phyloP scores from a whole-genome alignment of 2,113 vertebrate species.

The Crotalus tigris region DNA sequence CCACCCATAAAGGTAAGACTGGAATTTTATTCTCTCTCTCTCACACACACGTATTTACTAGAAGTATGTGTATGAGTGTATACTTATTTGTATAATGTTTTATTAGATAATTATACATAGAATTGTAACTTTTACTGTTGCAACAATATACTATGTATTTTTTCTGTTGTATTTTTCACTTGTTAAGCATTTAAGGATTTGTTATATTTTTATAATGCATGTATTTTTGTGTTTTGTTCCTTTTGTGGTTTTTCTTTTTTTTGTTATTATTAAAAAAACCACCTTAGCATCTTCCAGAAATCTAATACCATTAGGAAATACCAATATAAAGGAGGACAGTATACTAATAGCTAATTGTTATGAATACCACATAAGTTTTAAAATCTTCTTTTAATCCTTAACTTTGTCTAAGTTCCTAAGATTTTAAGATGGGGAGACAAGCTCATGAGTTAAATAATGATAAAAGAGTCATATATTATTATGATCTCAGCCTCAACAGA shows the following conservation, averaged over 20 bases:
- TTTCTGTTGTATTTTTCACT: not conserved
- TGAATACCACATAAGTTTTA: not conserved
- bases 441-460: not conserved
- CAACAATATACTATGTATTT: not conserved
- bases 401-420: not conserved
- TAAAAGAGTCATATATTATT: not conserved
- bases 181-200: not conserved
- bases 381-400: not conserved
- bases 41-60: not conserved
- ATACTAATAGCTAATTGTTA: not conserved
- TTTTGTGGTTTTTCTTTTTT: not conserved
- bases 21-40: not conserved
- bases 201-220: not conserved
- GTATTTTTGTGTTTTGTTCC: not conserved
- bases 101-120: not conserved
- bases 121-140: not conserved
- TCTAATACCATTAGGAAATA: not conserved
- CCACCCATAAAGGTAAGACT: not conserved
- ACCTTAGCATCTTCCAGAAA: not conserved
- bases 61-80: too few relatives aligned
- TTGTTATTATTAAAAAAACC: not conserved
- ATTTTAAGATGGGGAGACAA: not conserved
- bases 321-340: not conserved
- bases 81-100: not conserved
- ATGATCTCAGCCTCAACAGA: not conserved